These are phyloP conservation scores for Enteromius viviparus DNA, from an alignment of 2,797 vertebrate species.

Conservation along the genomic window DNA sequence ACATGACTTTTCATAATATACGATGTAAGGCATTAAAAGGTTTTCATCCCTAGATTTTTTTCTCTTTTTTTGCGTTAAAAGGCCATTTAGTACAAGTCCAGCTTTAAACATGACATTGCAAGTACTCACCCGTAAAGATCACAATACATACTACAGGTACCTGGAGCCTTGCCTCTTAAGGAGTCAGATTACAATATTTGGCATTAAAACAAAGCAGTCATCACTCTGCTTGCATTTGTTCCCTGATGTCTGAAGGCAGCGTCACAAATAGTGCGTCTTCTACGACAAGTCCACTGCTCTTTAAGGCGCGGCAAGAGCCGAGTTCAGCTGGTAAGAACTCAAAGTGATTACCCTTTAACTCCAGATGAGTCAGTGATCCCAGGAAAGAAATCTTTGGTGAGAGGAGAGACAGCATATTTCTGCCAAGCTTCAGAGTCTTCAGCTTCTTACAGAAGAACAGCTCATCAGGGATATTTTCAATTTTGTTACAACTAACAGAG, in stretches of 20 bases:
- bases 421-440: slow-evolving; percentile 94
- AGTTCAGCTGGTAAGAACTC: slow-evolving; percentile 92
- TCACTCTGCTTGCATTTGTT: slow-evolving; percentile 95
- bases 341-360: slow-evolving; percentile 97
- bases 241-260: slow-evolving; percentile 93
- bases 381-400: slow-evolving; percentile 97
- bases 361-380: slow-evolving; percentile 85
- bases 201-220: slow-evolving; percentile 75
- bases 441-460: slow-evolving; percentile 99
- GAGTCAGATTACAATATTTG: slow-evolving; percentile 71
- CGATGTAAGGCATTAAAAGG: slow-evolving; percentile 32
- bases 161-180: slow-evolving; percentile 28
- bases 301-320: slow-evolving; percentile 87
- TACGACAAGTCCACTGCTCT: slow-evolving; percentile 86
- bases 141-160: slow-evolving; percentile 54
- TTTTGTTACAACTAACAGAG: slow-evolving; percentile 93
- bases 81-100: slow-evolving; percentile 9
- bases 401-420: slow-evolving; percentile 90
- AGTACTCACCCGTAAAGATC: slow-evolving; percentile 57
- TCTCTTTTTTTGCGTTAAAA: slow-evolving; percentile 10
- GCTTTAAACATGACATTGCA: slow-evolving; percentile 51
- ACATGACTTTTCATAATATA: not conserved
- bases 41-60: slow-evolving; percentile 4
- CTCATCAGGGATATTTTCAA: slow-evolving; percentile 96
- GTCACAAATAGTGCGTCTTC: slow-evolving; percentile 95